A percentile compares a stretch with the other conserved stretches of the same genome.
These are phyloP conservation scores for Tachina fera DNA, from an alignment of 2,888 invertebrate species.

Conservation along the genomic window DNA sequence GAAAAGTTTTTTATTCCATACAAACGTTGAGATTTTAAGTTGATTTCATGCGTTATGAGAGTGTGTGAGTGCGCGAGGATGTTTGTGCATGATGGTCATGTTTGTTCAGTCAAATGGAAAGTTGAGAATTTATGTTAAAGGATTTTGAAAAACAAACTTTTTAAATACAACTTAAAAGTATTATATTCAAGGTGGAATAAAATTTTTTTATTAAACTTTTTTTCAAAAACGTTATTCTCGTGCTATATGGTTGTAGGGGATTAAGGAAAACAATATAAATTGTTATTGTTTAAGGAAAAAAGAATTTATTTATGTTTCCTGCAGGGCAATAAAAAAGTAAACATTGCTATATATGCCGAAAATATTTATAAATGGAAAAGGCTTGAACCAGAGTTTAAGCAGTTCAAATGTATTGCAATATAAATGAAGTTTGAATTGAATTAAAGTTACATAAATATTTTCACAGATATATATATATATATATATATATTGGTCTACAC, in stretches of 20 bases:
- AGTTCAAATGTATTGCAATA: not conserved
- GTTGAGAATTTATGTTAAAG: constrained; percentile 66
- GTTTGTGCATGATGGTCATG: constrained; percentile 63
- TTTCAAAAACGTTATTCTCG: not conserved
- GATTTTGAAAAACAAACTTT: constrained; percentile 55
- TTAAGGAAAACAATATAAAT: constrained; percentile 19
- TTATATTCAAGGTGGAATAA: constrained; percentile 49
- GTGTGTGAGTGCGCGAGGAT: constrained; percentile 11
- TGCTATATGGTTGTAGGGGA: constrained; percentile 2
- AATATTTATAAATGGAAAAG: not conserved
- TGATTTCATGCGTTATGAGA: constrained; percentile 6
- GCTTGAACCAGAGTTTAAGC: not conserved
- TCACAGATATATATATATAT: no score
- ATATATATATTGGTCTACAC: no score
- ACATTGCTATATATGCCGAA: constrained; percentile 44
- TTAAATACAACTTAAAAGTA: constrained; percentile 52
- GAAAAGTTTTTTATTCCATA: constrained; percentile 21
- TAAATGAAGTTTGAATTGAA: not conserved
- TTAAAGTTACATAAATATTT: not conserved
- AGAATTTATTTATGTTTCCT: constrained; percentile 43
- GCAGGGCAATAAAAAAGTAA: constrained; percentile 29
- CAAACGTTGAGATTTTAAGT: constrained; percentile 26
- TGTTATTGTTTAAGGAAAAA: not conserved
- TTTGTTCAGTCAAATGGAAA: constrained; percentile 70
- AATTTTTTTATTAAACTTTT: no score